These are phyloP conservation scores for Malurus elegans DNA, from an alignment of 2,113 vertebrate species.

Conservation along the genomic window DNA sequence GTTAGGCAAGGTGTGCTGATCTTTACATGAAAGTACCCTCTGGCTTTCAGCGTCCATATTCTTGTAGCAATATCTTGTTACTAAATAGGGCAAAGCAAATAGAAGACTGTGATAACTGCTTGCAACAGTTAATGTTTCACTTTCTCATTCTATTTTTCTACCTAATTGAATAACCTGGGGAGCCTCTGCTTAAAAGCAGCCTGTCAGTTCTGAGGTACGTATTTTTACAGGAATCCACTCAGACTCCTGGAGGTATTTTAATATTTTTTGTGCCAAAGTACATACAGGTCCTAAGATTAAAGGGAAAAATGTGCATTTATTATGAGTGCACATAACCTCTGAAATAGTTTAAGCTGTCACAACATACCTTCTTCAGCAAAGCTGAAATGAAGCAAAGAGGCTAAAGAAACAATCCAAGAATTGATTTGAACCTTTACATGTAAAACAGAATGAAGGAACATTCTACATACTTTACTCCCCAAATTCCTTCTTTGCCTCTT, in stretches of 20 bases:
- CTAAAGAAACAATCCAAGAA: not conserved
- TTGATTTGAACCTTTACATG: not conserved
- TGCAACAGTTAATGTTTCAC: not conserved
- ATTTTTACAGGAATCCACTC: conserved; percentile 7
- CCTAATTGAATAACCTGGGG: not conserved
- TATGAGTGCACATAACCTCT: not conserved
- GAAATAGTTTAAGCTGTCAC: conserved; percentile 20
- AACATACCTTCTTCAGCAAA: not conserved
- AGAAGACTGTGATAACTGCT: not conserved
- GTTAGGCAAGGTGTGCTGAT: not conserved
- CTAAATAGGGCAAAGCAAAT: not conserved
- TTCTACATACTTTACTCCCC: not conserved
- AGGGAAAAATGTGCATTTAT: conserved; percentile 22
- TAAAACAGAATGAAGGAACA: not conserved
- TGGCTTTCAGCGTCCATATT: not conserved
- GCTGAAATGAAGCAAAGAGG: accelerated
- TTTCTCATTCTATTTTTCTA: not conserved
- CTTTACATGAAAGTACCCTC: not conserved
- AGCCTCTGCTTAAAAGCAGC: not conserved
- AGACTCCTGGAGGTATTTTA: not conserved
- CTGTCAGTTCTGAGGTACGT: not conserved
- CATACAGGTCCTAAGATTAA: conserved; percentile 5
- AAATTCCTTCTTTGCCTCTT: not conserved
- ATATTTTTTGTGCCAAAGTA: not conserved
- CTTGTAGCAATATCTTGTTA: not conserved